phyloP scores from a whole-genome alignment of 2,113 vertebrate species.

The Setophaga coronata region DNA sequence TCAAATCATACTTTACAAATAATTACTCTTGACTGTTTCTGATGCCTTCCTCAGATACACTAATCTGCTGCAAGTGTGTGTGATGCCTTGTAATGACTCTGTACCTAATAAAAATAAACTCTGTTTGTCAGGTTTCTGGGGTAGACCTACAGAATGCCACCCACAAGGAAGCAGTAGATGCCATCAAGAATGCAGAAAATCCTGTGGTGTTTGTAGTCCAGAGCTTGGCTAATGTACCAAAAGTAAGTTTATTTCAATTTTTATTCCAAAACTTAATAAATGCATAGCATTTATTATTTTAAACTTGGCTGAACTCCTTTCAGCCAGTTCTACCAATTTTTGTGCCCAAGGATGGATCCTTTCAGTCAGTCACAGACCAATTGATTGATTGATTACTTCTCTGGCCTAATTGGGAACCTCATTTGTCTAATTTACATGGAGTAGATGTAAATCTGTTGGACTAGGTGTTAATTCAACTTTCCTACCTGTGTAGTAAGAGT shows the following conservation, averaged over 20 bases:
- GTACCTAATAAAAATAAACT: background rate
- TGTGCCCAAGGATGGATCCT: background rate
- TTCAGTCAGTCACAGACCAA: background rate
- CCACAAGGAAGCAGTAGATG: slow-evolving; percentile 89
- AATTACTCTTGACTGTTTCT: background rate
- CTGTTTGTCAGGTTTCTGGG: slow-evolving; percentile 84
- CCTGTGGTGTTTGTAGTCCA: slow-evolving; percentile 92
- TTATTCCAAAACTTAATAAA: background rate
- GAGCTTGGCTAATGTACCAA: slow-evolving; percentile 84
- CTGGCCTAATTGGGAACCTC: background rate
- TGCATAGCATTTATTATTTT: background rate
- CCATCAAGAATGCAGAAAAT: slow-evolving; percentile 87
- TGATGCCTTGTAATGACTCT: background rate
- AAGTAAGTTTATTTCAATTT: slow-evolving; percentile 74
- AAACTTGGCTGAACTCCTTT: background rate
- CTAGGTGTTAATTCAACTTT: background rate
- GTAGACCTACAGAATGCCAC: slow-evolving; percentile 86
- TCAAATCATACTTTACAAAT: background rate
- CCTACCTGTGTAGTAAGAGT: background rate
- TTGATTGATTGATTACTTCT: background rate
- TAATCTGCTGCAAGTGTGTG: background rate
- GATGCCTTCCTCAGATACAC: background rate
- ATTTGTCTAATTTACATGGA: background rate
- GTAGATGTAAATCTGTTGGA: background rate
- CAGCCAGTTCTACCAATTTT: background rate